These are phyloP conservation scores for Eudyptes chrysolophus DNA, from an alignment of 2,113 vertebrate genomes.

Conservation along the genomic window DNA sequence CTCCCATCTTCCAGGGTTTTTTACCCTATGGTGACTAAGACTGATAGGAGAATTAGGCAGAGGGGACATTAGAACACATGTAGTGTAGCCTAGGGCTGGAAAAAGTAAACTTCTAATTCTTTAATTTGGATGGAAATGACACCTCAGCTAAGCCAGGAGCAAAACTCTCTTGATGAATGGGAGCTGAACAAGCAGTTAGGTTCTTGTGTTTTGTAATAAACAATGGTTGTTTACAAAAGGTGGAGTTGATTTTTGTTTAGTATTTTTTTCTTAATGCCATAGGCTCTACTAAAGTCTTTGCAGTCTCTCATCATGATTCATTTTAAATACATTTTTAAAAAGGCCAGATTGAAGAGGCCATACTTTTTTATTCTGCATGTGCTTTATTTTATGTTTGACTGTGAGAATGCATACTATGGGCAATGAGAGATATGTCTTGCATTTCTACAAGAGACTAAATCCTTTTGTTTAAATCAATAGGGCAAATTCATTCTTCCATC, in stretches of 20 bases:
- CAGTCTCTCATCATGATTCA: neutral
- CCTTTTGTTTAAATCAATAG: neutral
- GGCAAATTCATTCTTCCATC: neutral
- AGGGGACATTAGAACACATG: constrained; percentile 37
- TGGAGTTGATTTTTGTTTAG: neutral
- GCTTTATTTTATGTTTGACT: neutral
- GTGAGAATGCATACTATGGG: neutral
- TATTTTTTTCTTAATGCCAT: neutral
- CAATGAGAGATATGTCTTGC: neutral
- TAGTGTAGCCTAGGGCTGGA: constrained; percentile 14
- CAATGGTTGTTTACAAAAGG: neutral
- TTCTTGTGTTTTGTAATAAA: constrained; percentile 27
- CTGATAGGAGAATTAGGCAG: constrained; percentile 57
- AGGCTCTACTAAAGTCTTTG: neutral
- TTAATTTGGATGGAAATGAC: constrained; percentile 69
- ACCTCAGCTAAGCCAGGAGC: constrained; percentile 54
- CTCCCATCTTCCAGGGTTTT: neutral
- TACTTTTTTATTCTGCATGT: neutral
- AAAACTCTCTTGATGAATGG: constrained; percentile 56
- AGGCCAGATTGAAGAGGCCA: neutral
- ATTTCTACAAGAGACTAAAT: neutral
- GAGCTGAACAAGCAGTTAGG: constrained; percentile 17
- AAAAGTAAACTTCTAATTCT: constrained; percentile 67
- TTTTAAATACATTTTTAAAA: neutral
- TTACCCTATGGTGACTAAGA: constrained; percentile 56